Evolutionary conservation across 2,888 invertebrate genomes (phyloP), one percentile per base, ranked within the genome.

Genomic region (Drosophila quinaria): DNA sequence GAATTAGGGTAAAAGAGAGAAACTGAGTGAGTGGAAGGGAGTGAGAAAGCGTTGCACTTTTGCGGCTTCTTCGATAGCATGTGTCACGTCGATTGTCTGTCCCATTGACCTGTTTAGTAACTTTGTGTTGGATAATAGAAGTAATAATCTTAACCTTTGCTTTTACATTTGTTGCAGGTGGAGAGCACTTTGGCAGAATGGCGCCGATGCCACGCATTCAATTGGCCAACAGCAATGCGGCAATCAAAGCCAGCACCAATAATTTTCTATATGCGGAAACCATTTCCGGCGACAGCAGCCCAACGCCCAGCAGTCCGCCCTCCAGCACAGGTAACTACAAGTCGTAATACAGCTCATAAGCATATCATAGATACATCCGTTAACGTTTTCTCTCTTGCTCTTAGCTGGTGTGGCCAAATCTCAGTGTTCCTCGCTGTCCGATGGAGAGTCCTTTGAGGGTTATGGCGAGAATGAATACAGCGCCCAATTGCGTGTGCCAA

Each of bases 401-500:
- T 4, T 59, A 81, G 61, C 78, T 75, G 93, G 91, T 71, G 91
- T 91, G 19, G 91, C 92, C 46, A 93, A 93, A 88, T 93, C 93
- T 31, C 92, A 94, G 76, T 93, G 93, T 33, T 94, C 92, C 66
- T 94, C 94, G 64, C 94, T 96, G 79, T 96, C 96, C 4, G 96
- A 96, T 88, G 96, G 95, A 11, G 97, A 97, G 92, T 96, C 96
- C 92, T 97, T 95, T 93, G 97, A 97, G 91, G 96, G 97, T 92
- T 96, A 95, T 88, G 96, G 96, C 1, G 95, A 96, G 90, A 94
- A 93, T 64, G 95, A 90, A 58, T 85, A 80, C 44, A 74, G 70
- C 39, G 55, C 61, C 15, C 81, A 80, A 25, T 47, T 70, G 44
- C 70, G 78, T 25, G 65, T 68, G 25, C 25, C 64, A 3, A 59